A percentile compares a stretch with the other conserved stretches of the same genome.
These are phyloP conservation scores for Luperina testacea DNA, from an alignment of 2,888 invertebrate species.

Conservation along the genomic window DNA sequence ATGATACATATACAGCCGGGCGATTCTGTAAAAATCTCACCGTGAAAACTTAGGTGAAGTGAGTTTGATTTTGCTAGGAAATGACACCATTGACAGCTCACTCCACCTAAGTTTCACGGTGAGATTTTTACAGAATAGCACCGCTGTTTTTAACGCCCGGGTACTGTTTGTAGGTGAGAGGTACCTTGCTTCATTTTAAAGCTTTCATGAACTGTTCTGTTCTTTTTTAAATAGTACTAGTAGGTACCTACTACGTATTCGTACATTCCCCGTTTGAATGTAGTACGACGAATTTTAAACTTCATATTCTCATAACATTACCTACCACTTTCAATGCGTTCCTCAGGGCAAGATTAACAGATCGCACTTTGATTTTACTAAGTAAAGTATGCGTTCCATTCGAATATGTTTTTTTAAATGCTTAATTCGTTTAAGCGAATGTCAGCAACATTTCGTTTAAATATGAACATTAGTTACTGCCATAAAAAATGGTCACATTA, in stretches of 20 bases:
- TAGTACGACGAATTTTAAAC: background rate
- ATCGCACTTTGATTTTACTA: background rate
- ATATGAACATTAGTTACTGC: background rate
- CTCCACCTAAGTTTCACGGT: no score
- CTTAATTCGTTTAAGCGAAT: background rate
- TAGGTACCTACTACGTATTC: background rate
- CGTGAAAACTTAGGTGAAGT: no score
- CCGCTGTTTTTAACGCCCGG: background rate
- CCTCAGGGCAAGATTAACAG: background rate
- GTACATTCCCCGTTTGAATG: background rate
- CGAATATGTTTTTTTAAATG: background rate
- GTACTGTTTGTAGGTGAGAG: background rate
- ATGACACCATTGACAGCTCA: no score
- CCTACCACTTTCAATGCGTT: background rate
- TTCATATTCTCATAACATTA: background rate
- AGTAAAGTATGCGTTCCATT: background rate
- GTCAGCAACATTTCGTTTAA: background rate
- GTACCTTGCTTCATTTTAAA: background rate
- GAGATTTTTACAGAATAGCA: no score
- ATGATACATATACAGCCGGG: no score
- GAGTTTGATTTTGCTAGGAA: no score
- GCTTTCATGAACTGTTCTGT: background rate
- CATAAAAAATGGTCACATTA: background rate
- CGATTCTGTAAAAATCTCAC: no score
- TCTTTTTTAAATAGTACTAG: no score